Percentiles rank a stretch among this genome's conserved stretches.
phyloP scores from a whole-genome alignment of 2,797 vertebrate genomes.

The Argyrosomus regius region DNA sequence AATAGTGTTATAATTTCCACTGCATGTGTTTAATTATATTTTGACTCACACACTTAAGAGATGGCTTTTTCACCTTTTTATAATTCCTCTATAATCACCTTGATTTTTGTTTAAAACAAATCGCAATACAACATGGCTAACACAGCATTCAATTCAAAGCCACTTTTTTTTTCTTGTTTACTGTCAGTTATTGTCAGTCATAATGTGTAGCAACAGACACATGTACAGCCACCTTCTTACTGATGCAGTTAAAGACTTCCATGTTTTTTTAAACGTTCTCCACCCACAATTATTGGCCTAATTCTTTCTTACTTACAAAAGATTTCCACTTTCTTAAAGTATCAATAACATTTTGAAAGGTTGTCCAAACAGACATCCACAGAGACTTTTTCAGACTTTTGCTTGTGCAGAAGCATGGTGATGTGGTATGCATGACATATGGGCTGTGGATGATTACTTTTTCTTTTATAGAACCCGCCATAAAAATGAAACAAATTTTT shows the following conservation, averaged over 20 bases:
- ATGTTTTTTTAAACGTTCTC: not conserved
- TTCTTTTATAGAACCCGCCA: not conserved
- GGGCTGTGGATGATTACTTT: not conserved
- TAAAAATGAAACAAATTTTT: not conserved
- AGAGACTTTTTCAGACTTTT: not conserved
- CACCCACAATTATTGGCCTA: not conserved
- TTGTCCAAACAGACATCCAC: not conserved
- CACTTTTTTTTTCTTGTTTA: no score
- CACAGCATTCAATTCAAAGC: no score
- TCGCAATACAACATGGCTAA: no score
- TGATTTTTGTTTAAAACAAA: no score
- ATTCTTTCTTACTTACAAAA: not conserved
- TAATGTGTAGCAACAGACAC: no score
- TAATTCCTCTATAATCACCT: no score
- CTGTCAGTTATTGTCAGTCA: no score
- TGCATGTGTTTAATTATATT: slow-evolving; percentile 13
- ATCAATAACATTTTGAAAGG: not conserved
- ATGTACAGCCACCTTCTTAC: not conserved
- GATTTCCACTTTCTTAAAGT: not conserved
- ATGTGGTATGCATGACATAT: not conserved
- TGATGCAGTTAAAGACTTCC: not conserved
- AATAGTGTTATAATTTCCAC: not conserved
- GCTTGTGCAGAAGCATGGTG: not conserved
- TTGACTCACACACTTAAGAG: not conserved
- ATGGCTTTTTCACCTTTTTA: not conserved